These are phyloP conservation scores for Diadophis punctatus DNA, from an alignment of 2,113 vertebrate genomes.

Conservation along the genomic window DNA sequence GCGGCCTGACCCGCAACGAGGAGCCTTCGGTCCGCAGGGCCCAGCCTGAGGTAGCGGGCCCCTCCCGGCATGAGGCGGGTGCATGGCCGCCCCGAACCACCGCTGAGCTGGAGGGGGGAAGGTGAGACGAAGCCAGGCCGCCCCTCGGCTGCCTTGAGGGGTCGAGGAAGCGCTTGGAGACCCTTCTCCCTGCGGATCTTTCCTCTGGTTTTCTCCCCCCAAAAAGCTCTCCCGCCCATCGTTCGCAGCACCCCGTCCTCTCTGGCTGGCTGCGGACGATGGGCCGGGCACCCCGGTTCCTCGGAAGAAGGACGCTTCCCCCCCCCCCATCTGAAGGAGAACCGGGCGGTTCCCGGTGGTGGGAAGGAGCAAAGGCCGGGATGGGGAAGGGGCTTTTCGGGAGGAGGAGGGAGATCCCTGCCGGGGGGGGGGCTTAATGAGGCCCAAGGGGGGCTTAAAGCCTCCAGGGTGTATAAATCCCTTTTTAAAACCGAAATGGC, in stretches of 20 bases:
- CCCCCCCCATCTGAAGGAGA: neutral
- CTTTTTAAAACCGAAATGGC: neutral
- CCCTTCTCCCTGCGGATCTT: neutral
- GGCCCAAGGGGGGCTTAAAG: neutral
- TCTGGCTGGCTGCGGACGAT: neutral
- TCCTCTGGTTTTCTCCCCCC: neutral
- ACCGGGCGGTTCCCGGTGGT: neutral
- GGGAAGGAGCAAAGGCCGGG: neutral
- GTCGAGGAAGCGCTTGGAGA: neutral
- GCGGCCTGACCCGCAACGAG: slow-evolving; percentile 9
- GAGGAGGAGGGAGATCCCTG: neutral
- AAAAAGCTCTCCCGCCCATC: neutral
- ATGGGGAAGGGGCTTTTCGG: neutral
- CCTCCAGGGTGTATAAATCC: neutral
- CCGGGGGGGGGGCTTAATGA: neutral
- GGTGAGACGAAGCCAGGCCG: neutral
- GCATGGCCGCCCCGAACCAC: neutral
- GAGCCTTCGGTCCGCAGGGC: slow-evolving; percentile 9
- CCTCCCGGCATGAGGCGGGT: slow-evolving; percentile 18
- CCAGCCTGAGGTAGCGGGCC: neutral
- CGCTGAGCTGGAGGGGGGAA: slow-evolving; percentile 1
- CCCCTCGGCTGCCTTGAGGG: neutral
- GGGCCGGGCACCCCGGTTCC: neutral
- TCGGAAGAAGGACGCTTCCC: neutral
- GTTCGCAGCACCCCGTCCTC: neutral